Evolutionary conservation across 2,113 vertebrate genomes (phyloP).

Genomic region (Stegostoma tigrinum): DNA sequence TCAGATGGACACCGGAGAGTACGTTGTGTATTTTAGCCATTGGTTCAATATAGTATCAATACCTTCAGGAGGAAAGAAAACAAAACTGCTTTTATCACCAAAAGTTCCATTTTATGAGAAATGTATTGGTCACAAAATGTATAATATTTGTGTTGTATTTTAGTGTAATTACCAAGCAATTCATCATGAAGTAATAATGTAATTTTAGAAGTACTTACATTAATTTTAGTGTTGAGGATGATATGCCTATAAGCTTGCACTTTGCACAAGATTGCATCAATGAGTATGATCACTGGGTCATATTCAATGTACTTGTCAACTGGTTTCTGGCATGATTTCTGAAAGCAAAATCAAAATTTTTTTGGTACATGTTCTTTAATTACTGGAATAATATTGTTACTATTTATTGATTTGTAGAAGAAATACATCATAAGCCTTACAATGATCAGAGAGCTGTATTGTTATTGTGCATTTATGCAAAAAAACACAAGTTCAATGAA

Average conservation of each 20-base stretch:
- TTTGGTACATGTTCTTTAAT: not conserved
- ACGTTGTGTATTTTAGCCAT: not conserved
- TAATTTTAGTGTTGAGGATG: constrained; percentile 85
- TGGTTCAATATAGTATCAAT: not conserved
- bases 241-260: constrained; percentile 91
- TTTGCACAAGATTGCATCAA: constrained; percentile 91
- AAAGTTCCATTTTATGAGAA: not conserved
- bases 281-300: constrained; percentile 94
- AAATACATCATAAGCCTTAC: not conserved
- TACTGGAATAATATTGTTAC: not conserved
- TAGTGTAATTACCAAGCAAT: not conserved
- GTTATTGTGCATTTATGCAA: not conserved
- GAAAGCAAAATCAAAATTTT: constrained; percentile 44
- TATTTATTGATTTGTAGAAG: not conserved
- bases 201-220: constrained; percentile 64
- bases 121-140: not conserved
- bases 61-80: not conserved
- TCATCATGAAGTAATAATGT: not conserved
- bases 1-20: not conserved
- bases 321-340: constrained; percentile 88
- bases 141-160: not conserved
- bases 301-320: constrained; percentile 98
- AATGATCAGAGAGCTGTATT: not conserved
- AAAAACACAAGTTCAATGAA: not conserved
- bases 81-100: not conserved